Conservation (phyloP, 23 tunicate species). For the Clavelina lepadiformis region DNA sequence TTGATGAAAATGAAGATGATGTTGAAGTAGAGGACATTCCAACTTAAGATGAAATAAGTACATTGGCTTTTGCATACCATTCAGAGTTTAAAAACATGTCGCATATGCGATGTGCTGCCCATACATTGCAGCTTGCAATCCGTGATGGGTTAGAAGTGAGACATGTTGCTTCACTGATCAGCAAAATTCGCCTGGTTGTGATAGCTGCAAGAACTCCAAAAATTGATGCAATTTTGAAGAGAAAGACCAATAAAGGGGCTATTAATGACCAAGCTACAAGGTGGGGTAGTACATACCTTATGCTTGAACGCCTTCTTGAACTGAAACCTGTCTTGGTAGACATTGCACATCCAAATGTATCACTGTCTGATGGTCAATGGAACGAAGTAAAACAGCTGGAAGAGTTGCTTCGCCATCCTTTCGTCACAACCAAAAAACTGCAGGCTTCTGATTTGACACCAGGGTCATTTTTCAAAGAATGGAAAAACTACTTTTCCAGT, state of each 20-base stretch:
- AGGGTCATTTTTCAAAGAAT: conserved; percentile 32
- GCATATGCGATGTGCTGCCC: conserved; percentile 29
- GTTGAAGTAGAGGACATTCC: no score
- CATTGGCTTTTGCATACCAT: no score
- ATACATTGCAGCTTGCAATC: conserved; percentile 29
- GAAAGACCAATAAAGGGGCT: conserved; percentile 11
- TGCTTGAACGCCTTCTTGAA: conserved; percentile 35
- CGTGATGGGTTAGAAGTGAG: conserved; percentile 31
- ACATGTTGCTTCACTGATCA: conserved; percentile 16
- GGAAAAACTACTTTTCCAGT: conserved; percentile 20
- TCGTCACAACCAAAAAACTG: conserved; percentile 21
- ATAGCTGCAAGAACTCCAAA: conserved; percentile 30
- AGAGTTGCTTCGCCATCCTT: conserved; percentile 17
- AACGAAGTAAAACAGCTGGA: conserved; percentile 7
- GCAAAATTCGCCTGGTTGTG: conserved; percentile 37
- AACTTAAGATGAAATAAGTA: no score
- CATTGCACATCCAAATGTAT: conserved; percentile 33
- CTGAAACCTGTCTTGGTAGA: conserved; percentile 25
- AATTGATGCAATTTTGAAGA: conserved; percentile 24
- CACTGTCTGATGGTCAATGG: conserved; percentile 9
- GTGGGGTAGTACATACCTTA: conserved; percentile 30
- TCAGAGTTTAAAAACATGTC: conserved; percentile 4
- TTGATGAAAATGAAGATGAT: no score
- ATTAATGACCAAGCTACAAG: conserved; percentile 23
- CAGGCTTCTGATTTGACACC: conserved; percentile 23